Evolutionary conservation across 2,113 vertebrate species (phyloP).

Genomic region (Ophthalmolycus amberensis): DNA sequence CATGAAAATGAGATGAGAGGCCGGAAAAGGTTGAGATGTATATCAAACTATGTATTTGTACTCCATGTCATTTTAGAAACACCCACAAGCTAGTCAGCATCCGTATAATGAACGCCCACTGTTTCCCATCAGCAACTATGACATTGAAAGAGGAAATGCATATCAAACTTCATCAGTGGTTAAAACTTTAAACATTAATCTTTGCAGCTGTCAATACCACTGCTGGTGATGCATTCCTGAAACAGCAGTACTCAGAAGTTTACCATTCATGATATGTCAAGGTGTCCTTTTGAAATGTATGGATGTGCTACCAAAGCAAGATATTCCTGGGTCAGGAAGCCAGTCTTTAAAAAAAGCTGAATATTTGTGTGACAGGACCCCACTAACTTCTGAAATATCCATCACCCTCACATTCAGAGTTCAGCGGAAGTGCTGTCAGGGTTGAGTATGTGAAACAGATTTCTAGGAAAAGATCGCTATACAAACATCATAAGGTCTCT

Average conservation of each 20-base stretch:
- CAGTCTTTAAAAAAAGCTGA: conserved; percentile 33
- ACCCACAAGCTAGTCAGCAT: background rate
- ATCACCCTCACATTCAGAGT: conserved; percentile 69
- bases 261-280: conserved; percentile 31
- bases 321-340: conserved; percentile 47
- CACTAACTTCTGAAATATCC: conserved; percentile 75
- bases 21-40: background rate
- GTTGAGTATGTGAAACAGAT: conserved; percentile 78
- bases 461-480: conserved; percentile 68
- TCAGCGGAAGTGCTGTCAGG: conserved; percentile 71
- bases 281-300: conserved; percentile 26
- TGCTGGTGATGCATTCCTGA: background rate
- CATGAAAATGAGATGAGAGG: background rate
- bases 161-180: conserved; percentile 1
- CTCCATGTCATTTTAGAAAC: conserved; percentile 3
- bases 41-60: conserved; percentile 1
- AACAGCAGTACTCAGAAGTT: conserved; percentile 11
- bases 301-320: conserved; percentile 33
- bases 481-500: conserved; percentile 75
- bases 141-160: conserved; percentile 19
- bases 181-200: conserved; percentile 15
- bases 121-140: conserved; percentile 21
- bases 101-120: background rate
- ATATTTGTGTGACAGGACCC: conserved; percentile 65
- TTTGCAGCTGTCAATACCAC: conserved; percentile 10